Percentiles rank a stretch among this genome's conserved stretches.
Evolutionary conservation across 2,797 vertebrate species (phyloP).

Genomic region (Muraenolepis orangiensis): DNA sequence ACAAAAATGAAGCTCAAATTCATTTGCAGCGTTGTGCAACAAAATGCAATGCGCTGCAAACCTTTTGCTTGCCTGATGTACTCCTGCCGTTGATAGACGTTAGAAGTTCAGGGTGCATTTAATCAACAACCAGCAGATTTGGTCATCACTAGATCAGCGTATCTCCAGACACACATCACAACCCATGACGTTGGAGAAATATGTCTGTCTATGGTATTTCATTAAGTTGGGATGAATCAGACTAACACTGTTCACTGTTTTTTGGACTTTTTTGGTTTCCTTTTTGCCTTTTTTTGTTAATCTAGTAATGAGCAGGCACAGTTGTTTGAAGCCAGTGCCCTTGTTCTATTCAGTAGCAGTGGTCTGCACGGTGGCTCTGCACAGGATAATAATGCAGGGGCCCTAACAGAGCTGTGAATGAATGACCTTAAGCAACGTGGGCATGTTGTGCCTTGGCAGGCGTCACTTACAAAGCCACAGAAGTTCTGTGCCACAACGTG

Average conservation of each 20-base stretch:
- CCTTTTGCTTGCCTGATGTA: neutral
- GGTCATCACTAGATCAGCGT: neutral
- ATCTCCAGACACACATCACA: neutral
- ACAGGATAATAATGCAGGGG: neutral
- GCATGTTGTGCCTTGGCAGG: neutral
- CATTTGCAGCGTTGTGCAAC: neutral
- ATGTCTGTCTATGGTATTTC: neutral
- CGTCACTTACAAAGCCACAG: neutral
- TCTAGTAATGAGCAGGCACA: neutral
- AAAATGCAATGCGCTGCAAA: neutral
- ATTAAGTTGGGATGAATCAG: neutral
- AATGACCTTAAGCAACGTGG: neutral
- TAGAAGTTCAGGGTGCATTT: neutral
- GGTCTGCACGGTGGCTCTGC: neutral
- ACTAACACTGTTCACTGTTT: no score
- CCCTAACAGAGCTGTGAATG: neutral
- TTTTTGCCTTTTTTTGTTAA: neutral
- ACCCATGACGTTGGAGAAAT: neutral
- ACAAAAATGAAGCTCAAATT: neutral
- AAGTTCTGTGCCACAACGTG: neutral
- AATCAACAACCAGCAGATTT: neutral
- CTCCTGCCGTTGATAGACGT: neutral
- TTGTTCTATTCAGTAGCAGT: neutral
- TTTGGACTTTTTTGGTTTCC: neutral
- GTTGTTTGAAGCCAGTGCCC: neutral